Evolutionary conservation across 2,797 vertebrate species (phyloP).

Genomic region (Fistularia tabacaria): DNA sequence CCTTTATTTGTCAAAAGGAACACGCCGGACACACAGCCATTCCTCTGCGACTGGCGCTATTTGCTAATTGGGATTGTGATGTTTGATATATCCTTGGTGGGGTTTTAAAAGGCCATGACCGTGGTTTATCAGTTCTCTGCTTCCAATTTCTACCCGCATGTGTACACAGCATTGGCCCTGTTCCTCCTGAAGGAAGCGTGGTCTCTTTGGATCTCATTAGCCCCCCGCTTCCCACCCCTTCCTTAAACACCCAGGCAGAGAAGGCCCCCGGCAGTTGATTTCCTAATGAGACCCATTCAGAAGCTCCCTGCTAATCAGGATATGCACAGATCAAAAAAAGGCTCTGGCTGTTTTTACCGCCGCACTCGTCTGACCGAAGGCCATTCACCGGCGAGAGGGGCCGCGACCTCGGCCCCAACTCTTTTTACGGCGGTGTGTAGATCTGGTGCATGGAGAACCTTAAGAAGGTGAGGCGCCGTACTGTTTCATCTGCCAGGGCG

Average conservation of each 20-base stretch:
- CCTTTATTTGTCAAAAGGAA: conserved; percentile 7
- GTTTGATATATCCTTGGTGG: conserved; percentile 23
- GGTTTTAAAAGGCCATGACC: conserved; percentile 21
- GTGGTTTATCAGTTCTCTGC: conserved; percentile 22
- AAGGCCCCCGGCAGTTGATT: conserved; percentile 43
- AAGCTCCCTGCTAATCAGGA: conserved; percentile 51
- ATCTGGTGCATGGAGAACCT: not conserved
- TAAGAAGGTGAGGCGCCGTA: too few relatives aligned
- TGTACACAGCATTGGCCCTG: conserved; percentile 24
- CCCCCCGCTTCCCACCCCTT: conserved; percentile 25
- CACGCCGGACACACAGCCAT: conserved; percentile 3
- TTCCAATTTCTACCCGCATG: conserved; percentile 29
- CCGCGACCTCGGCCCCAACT: conserved; percentile 19
- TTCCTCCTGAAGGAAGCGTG: conserved; percentile 40
- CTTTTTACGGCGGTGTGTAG: conserved; percentile 28
- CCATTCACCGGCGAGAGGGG: conserved; percentile 14
- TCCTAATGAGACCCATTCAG: conserved; percentile 63
- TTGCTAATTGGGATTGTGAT: conserved; percentile 18
- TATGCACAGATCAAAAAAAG: conserved; percentile 35
- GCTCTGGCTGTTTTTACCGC: conserved; percentile 24
- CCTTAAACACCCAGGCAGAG: conserved; percentile 50
- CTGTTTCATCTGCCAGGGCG: too few relatives aligned
- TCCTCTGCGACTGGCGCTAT: conserved; percentile 20
- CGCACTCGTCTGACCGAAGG: conserved; percentile 26
- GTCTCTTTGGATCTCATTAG: conserved; percentile 60